Conservation (phyloP, 1,140 invertebrate genomes). For the Andrena cerasifolii region DNA sequence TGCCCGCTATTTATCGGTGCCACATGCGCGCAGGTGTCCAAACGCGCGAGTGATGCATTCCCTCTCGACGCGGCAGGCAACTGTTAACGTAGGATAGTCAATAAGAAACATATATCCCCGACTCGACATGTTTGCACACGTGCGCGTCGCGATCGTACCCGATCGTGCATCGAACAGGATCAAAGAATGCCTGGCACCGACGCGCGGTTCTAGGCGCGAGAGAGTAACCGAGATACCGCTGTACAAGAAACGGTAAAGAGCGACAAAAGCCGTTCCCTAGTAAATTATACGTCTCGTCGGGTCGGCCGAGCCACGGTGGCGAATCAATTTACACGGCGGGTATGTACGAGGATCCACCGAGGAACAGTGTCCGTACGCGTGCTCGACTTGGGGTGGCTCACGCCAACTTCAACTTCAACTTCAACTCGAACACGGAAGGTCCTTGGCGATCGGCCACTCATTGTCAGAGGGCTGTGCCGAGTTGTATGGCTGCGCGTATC, state of each 20-base stretch:
- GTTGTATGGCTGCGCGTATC: constrained; percentile 75
- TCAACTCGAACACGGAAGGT: constrained; percentile 23
- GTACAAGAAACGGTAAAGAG: neutral
- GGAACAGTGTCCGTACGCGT: neutral
- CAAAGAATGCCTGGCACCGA: no score
- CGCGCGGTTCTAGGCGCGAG: no score
- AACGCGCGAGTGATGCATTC: neutral
- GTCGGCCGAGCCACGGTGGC: neutral
- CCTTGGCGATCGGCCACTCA: constrained; percentile 24
- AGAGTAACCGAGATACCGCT: no score
- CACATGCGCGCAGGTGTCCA: constrained; percentile 55
- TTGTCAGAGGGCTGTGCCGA: constrained; percentile 5
- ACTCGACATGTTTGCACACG: constrained; percentile 50
- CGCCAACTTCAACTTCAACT: neutral
- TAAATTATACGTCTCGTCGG: neutral
- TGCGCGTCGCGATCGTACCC: no score
- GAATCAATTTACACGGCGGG: constrained; percentile 41
- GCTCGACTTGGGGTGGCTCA: neutral
- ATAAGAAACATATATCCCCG: constrained; percentile 10
- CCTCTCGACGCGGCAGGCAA: constrained; percentile 13
- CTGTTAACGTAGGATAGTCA: constrained; percentile 28
- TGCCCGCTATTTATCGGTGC: constrained; percentile 46
- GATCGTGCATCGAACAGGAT: no score
- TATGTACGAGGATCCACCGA: constrained; percentile 33
- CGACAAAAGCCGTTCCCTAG: no score